Conservation (phyloP, 2,888 invertebrate species). For the Allygus modestus region DNA sequence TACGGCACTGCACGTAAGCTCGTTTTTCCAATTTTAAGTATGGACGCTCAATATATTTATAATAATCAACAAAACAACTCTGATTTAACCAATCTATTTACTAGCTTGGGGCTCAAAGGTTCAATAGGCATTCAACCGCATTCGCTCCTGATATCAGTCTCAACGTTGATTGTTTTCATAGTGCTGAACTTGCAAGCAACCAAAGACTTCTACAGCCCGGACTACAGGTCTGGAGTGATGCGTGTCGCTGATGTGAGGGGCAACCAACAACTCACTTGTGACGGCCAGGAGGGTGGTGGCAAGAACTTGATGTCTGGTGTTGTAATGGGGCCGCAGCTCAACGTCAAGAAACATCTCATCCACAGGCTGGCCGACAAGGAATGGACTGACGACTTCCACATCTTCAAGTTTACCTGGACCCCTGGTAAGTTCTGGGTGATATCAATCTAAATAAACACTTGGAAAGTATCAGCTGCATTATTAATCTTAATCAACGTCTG, state of each 20-base stretch:
- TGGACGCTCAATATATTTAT: no score
- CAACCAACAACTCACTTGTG: constrained; percentile 32
- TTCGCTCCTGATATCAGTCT: no score
- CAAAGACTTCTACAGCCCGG: constrained; percentile 25
- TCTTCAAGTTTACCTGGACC: background rate
- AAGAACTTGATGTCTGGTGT: background rate
- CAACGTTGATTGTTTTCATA: no score
- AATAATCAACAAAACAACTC: no score
- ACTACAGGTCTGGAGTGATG: constrained; percentile 42
- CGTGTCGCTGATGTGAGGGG: constrained; percentile 18
- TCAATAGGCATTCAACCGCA: no score
- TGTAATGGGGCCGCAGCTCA: background rate
- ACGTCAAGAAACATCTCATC: background rate
- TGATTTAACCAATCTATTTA: no score
- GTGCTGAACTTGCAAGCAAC: constrained; percentile 1
- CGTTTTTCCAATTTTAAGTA: no score
- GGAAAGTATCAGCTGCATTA: no score
- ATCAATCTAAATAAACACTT: no score
- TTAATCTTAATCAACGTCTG: no score
- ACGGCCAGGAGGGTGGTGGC: background rate
- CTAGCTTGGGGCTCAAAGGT: no score
- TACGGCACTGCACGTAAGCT: no score
- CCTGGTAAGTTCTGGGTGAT: background rate
- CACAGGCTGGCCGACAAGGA: background rate
- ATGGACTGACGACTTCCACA: background rate